phyloP scores from a whole-genome alignment of 2,113 vertebrate species.

The Coptodon rendalli region DNA sequence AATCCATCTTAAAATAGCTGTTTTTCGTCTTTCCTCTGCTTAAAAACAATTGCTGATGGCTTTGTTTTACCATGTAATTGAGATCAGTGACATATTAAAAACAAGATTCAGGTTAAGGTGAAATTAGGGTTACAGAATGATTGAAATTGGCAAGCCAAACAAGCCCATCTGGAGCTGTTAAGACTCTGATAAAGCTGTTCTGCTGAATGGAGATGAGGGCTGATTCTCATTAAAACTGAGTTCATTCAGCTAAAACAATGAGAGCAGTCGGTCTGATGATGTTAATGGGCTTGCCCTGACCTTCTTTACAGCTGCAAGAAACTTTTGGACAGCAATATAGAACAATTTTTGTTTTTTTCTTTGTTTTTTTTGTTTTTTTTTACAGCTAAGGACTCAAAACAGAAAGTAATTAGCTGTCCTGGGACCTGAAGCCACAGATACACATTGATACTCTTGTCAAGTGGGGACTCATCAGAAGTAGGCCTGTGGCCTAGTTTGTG shows the following conservation, averaged over 20 bases:
- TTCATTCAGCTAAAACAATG: background rate
- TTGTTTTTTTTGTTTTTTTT: background rate
- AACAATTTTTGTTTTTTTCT: background rate
- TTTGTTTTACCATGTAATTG: background rate
- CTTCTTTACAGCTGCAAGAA: background rate
- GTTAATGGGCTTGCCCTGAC: background rate
- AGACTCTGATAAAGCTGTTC: background rate
- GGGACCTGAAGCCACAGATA: constrained; percentile 18
- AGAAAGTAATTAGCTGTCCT: constrained; percentile 10
- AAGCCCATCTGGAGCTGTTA: background rate
- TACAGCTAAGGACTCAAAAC: background rate
- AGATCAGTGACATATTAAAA: constrained; percentile 46
- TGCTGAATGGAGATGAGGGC: constrained; percentile 15
- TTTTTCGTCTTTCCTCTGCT: background rate
- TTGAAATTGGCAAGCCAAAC: background rate
- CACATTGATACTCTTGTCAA: background rate
- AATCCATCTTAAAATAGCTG: background rate
- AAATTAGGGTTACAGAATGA: background rate
- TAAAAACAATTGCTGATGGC: background rate
- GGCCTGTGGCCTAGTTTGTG: constrained; percentile 4
- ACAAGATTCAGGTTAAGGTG: constrained; percentile 26
- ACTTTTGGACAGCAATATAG: background rate
- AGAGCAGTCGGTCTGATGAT: background rate
- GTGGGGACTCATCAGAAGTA: background rate
- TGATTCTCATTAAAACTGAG: background rate